A percentile compares a stretch with the other conserved stretches of the same genome.
phyloP scores from a whole-genome alignment of 1,140 invertebrate species.

The Archivesica marissinica region DNA sequence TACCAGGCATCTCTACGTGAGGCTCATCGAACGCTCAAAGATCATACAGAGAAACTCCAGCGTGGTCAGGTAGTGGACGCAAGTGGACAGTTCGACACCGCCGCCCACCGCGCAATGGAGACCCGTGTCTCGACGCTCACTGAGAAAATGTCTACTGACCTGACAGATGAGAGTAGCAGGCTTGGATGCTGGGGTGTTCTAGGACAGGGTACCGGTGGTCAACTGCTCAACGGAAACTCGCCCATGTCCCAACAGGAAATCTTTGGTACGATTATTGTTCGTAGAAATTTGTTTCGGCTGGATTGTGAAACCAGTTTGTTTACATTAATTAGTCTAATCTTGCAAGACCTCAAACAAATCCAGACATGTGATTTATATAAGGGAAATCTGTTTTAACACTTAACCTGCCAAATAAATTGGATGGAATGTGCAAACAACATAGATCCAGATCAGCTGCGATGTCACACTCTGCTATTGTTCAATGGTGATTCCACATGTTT shows the following conservation, averaged over 20 bases:
- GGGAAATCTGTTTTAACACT: too few species aligned
- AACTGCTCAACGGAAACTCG: conserved; percentile 71
- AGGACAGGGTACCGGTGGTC: conserved; percentile 77
- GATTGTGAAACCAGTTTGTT: too few species aligned
- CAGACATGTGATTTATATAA: too few species aligned
- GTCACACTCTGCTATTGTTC: too few species aligned
- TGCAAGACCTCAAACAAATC: too few species aligned
- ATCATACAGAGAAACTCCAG: conserved; percentile 76
- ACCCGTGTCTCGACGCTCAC: conserved; percentile 71
- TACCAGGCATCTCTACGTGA: conserved; percentile 76
- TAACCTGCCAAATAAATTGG: too few species aligned
- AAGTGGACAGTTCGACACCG: conserved; percentile 71
- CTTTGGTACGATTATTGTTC: conserved; percentile 74
- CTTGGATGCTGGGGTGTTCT: conserved; percentile 80
- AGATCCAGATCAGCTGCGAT: too few species aligned
- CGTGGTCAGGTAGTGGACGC: conserved; percentile 67
- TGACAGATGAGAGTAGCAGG: conserved; percentile 74
- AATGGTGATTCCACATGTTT: too few species aligned
- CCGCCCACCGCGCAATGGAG: conserved; percentile 69
- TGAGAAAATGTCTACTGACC: conserved; percentile 75
- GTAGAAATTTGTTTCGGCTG: too few species aligned
- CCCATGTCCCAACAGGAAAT: conserved; percentile 74
- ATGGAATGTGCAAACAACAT: too few species aligned
- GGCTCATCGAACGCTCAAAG: conserved; percentile 72
- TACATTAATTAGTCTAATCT: too few species aligned